Conservation (phyloP, 2,888 invertebrate genomes). For the Fragum sueziense region DNA sequence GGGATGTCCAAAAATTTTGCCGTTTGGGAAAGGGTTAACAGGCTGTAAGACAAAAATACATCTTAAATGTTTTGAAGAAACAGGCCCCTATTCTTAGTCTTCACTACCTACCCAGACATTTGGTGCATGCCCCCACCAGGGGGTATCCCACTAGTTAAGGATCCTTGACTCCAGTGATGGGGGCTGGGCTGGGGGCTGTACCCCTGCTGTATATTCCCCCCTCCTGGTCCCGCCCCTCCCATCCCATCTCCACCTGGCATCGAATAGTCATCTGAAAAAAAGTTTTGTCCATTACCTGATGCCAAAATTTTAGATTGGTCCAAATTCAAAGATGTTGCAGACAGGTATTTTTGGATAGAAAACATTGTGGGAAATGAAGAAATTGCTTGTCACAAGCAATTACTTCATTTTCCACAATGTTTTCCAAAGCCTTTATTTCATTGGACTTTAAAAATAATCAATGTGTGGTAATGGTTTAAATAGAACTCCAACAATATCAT, state of each 20-base stretch:
- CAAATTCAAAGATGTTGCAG: background rate
- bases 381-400: background rate
- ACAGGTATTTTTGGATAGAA: background rate
- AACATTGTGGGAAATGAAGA: background rate
- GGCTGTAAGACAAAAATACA: too few species aligned
- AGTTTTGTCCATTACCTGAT: background rate
- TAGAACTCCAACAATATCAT: too few species aligned
- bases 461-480: background rate
- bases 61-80: too few species aligned
- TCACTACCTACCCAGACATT: conserved; percentile 53
- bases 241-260: conserved; percentile 68
- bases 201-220: conserved; percentile 59
- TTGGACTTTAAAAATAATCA: background rate
- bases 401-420: background rate
- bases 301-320: background rate
- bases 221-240: conserved; percentile 54
- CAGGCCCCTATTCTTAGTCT: too few species aligned
- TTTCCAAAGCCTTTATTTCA: background rate
- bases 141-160: conserved; percentile 63
- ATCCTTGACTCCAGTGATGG: conserved; percentile 66
- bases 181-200: conserved; percentile 60
- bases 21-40: too few species aligned
- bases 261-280: conserved; percentile 71
- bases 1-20: too few species aligned
- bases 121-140: conserved; percentile 62